Percentiles rank a stretch among this genome's conserved stretches.
These are phyloP conservation scores for Triplophysa rosa DNA, from an alignment of 2,113 vertebrate species.

Conservation along the genomic window DNA sequence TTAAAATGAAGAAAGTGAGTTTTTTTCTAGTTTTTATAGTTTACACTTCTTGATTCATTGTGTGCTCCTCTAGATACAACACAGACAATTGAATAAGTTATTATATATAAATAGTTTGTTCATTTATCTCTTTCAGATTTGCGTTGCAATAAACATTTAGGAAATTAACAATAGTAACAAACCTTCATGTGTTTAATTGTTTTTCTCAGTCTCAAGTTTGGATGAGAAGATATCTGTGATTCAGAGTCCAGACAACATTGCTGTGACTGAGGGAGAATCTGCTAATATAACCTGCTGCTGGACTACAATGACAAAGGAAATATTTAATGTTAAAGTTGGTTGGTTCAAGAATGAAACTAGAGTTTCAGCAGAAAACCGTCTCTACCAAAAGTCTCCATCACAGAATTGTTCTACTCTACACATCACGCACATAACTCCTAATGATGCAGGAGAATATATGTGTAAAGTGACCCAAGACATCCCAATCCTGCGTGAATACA, in stretches of 20 bases:
- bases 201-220: neutral
- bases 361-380: neutral
- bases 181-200: neutral
- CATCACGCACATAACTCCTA: neutral
- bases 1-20: too few species aligned
- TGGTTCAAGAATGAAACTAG: conserved; percentile 15
- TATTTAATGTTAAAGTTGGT: neutral
- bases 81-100: too few species aligned
- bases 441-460: conserved; percentile 2
- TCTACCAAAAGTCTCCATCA: neutral
- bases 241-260: neutral
- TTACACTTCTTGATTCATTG: too few species aligned
- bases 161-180: neutral
- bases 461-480: conserved; percentile 31
- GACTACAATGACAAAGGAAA: neutral
- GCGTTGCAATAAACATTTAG: neutral
- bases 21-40: too few species aligned
- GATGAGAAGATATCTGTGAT: neutral
- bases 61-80: too few species aligned
- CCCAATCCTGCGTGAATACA: neutral
- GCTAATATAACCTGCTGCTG: conserved; percentile 29
- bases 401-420: neutral
- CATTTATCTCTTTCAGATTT: too few species aligned
- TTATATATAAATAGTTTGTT: too few species aligned
- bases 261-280: neutral